Percentiles rank a stretch among this genome's conserved stretches.
phyloP scores from a whole-genome alignment of 2,797 vertebrate genomes.

The Crocodylus rhombifer region DNA sequence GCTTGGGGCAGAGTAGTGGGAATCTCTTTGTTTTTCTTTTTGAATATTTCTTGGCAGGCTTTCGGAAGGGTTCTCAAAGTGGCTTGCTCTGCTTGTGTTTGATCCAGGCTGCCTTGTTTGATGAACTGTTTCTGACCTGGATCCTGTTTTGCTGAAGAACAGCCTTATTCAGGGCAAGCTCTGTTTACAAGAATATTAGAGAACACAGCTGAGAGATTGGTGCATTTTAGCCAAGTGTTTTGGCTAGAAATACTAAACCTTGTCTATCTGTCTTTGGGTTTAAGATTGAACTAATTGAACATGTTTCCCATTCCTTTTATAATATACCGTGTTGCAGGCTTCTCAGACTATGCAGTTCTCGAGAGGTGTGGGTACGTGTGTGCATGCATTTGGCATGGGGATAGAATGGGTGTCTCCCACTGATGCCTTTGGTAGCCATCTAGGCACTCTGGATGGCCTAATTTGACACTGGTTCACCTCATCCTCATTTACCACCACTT shows the following conservation, averaged over 20 bases:
- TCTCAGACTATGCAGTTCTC: neutral
- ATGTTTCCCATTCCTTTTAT: neutral
- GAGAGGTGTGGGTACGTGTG: too few species aligned
- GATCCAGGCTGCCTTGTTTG: neutral
- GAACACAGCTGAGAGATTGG: neutral
- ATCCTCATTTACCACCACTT: accelerated
- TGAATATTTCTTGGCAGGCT: neutral
- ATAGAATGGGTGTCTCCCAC: neutral
- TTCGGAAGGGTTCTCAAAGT: neutral
- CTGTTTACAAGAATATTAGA: accelerated
- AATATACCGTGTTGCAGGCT: neutral
- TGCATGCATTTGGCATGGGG: neutral
- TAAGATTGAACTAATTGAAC: neutral
- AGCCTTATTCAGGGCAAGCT: neutral
- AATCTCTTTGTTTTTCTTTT: neutral
- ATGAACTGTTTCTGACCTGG: neutral
- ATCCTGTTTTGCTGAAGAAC: neutral
- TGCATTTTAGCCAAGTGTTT: neutral
- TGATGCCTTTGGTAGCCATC: neutral
- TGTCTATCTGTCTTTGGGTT: neutral
- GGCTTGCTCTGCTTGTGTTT: neutral
- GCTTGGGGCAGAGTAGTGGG: neutral
- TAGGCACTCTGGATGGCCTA: neutral
- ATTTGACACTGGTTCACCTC: neutral
- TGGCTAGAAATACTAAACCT: neutral